Base-by-base conservation (phyloP, 2,888 invertebrate species). In the Hemicrepidius hirtus region DNA sequence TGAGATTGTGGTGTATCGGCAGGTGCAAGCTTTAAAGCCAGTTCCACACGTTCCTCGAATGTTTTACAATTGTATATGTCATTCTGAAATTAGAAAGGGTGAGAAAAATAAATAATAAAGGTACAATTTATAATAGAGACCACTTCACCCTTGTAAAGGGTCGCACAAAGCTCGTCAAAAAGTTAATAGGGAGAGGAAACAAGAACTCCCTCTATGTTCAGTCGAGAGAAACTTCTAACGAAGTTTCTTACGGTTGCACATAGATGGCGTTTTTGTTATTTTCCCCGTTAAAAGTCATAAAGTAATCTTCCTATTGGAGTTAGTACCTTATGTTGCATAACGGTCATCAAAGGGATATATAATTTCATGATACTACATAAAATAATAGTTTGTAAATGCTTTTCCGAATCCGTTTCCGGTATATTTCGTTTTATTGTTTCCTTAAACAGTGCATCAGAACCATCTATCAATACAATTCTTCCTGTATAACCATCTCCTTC, bases 381-480 rank as follows among this genome's bases (percentile, higher is more conserved):
- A 0, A 91, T 79, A 71, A 85, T 87, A 79, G 88, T 89, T 78
- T 92, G 88, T 0, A 91, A 82, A 67, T 88, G 87, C 0, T 82
- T 72, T 32, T 90, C 88, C 65, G 85, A 86, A 65, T 85, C 85
- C 32, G 84, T 83, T 32, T 82, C 82, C 5, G 90, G 82, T 0
- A 88, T 87, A 79, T 87, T 84, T 0, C 86, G 83, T 0, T 88
- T 79, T 16, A 62, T n/a, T 0, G 91, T 73, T 0, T 87, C 86
- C 80, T 89, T 89, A 21, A 94, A 85, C 82, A 91, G 90, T 46
- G 91, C 89, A 0, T 93, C 94, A 10, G 62, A 4, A 12, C 97
- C 97, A 83, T 98, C 98, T 57, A 98, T 88, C 12, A 96, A 89
- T 79, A 93, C 87, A 0, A 95, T 79, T 46, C 89, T 88, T 2